Conservation (phyloP, 2,797 vertebrate genomes). For the Rhincodon typus region DNA sequence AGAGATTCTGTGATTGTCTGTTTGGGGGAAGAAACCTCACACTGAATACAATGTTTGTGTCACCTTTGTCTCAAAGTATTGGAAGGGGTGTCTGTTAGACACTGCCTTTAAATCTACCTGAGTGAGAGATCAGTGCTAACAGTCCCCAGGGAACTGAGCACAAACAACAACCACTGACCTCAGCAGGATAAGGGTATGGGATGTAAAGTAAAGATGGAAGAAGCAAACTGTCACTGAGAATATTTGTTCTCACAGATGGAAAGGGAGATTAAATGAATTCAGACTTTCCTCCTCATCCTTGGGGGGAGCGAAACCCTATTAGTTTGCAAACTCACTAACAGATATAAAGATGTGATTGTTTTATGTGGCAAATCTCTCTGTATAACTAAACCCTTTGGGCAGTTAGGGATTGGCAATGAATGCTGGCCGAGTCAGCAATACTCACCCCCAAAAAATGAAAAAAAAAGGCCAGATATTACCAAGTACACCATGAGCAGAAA, state of each 20-base stretch:
- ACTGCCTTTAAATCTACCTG: background rate
- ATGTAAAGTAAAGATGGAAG: background rate
- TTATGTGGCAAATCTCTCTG: background rate
- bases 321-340: background rate
- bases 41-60: background rate
- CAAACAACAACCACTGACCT: background rate
- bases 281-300: background rate
- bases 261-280: background rate
- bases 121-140: background rate
- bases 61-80: background rate
- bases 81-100: background rate
- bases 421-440: too few species aligned
- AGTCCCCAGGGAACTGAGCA: background rate
- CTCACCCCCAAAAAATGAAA: too few species aligned
- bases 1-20: too few species aligned
- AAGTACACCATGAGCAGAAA: background rate
- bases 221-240: background rate
- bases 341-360: background rate
- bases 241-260: background rate
- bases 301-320: background rate
- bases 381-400: background rate
- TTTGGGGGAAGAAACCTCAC: background rate
- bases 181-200: background rate
- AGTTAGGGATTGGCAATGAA: too few species aligned
- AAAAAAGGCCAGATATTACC: too few species aligned